These are phyloP conservation scores for Myanophis thanlyinensis DNA, from an alignment of 2,113 vertebrate species.

Conservation along the genomic window DNA sequence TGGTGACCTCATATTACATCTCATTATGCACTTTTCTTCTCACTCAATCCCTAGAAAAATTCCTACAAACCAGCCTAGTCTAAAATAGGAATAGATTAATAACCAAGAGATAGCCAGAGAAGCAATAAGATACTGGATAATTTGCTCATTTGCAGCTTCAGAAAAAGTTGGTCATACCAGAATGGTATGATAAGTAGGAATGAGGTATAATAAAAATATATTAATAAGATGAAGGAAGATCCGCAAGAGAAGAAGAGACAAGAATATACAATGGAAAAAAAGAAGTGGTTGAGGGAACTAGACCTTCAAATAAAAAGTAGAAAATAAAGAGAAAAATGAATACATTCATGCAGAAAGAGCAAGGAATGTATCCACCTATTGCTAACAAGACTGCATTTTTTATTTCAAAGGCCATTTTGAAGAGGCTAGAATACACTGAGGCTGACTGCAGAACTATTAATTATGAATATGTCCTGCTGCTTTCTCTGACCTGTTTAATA, in stretches of 20 bases:
- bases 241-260: neutral
- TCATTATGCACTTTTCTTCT: neutral
- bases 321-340: neutral
- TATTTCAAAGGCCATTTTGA: neutral
- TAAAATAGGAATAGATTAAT: neutral
- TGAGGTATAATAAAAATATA: too few species aligned
- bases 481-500: neutral
- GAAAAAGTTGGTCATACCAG: neutral
- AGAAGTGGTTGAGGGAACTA: neutral
- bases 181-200: neutral
- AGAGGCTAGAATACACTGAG: neutral
- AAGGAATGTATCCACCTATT: neutral
- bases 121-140: neutral
- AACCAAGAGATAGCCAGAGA: neutral
- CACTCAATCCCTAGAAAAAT: neutral
- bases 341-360: neutral
- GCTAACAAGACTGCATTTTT: neutral
- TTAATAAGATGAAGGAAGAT: neutral
- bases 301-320: neutral
- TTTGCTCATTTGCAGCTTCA: neutral
- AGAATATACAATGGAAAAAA: neutral
- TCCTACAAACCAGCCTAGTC: neutral
- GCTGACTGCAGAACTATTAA: neutral
- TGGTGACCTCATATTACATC: neutral
- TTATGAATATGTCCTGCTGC: neutral